Percentiles rank a stretch among this genome's conserved stretches.
These are phyloP conservation scores for Tipula lateralis DNA, from an alignment of 2,888 invertebrate genomes.

Conservation along the genomic window DNA sequence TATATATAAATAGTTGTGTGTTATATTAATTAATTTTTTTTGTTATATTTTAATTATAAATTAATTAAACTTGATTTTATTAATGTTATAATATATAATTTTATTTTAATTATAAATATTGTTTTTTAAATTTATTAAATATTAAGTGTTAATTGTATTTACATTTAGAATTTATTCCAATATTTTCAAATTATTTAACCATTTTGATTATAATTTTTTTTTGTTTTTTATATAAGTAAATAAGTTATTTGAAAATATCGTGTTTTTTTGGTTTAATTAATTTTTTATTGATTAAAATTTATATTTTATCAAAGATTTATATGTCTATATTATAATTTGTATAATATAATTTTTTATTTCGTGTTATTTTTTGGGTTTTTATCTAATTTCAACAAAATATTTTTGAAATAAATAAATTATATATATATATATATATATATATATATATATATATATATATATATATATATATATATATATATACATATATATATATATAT, in stretches of 20 bases:
- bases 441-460: no score
- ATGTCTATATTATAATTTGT: neutral
- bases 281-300: neutral
- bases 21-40: neutral
- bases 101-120: neutral
- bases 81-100: neutral
- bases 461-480: no score
- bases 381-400: neutral
- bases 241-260: slow-evolving; percentile 27
- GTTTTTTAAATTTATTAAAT: slow-evolving; percentile 19
- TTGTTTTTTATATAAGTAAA: neutral
- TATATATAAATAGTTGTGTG: neutral
- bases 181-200: slow-evolving; percentile 30
- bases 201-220: slow-evolving; percentile 2
- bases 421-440: no score
- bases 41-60: slow-evolving; percentile 25
- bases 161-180: slow-evolving; percentile 31
- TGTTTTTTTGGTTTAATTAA: slow-evolving; percentile 6
- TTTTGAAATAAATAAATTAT: neutral
- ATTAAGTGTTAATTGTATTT: slow-evolving; percentile 28
- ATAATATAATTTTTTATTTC: neutral
- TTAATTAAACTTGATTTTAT: neutral
- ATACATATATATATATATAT: no score
- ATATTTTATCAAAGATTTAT: neutral
- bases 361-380: neutral